Conservation (phyloP, 2,888 invertebrate genomes). For the Bimastos eiseni region DNA sequence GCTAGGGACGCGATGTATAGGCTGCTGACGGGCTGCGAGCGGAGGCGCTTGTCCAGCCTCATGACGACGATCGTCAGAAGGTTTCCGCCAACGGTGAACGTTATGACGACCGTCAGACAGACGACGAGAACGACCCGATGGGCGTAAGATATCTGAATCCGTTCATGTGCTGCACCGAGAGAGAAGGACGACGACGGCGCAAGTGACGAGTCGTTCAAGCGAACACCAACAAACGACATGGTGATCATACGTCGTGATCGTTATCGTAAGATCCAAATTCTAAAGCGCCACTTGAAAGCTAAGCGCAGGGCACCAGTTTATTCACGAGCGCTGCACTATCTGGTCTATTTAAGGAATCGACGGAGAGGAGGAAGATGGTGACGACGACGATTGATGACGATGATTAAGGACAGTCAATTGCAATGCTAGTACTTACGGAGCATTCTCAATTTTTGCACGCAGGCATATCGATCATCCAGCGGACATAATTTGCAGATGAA, state of each 20-base stretch:
- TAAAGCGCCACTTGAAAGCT: too few relatives aligned
- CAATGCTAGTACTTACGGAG: not conserved
- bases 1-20: slow-evolving; percentile 48
- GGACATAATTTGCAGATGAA: too few relatives aligned
- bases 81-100: slow-evolving; percentile 40
- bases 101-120: slow-evolving; percentile 30
- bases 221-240: not conserved
- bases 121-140: slow-evolving; percentile 24
- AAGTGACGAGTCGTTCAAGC: not conserved
- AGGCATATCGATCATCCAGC: not conserved
- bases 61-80: slow-evolving; percentile 39
- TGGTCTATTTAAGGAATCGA: too few relatives aligned
- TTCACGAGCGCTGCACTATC: too few relatives aligned
- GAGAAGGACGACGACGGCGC: not conserved
- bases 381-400: not conserved
- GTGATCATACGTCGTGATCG: too few relatives aligned
- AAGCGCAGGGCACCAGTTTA: too few relatives aligned
- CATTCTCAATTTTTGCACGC: not conserved
- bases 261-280: too few relatives aligned
- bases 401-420: not conserved
- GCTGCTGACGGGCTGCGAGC: slow-evolving; percentile 46
- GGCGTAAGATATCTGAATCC: not conserved
- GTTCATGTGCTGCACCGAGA: not conserved
- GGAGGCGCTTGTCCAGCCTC: slow-evolving; percentile 33
- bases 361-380: not conserved